A percentile compares a stretch with the other conserved stretches of the same genome.
These are phyloP conservation scores for Oryzias celebensis DNA, from an alignment of 2,113 vertebrate genomes.

Conservation along the genomic window DNA sequence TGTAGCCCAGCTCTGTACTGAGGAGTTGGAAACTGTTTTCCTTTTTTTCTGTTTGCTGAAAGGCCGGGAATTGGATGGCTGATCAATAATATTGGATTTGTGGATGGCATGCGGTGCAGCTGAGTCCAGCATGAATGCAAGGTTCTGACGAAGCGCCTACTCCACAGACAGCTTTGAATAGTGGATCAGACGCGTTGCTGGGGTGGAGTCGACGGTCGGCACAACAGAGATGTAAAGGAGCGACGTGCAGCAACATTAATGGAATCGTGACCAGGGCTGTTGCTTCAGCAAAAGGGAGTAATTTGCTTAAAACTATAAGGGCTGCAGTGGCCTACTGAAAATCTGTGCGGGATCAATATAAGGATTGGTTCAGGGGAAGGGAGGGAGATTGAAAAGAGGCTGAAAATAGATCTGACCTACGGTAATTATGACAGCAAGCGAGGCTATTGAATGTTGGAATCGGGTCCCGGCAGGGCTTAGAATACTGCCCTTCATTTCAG, in stretches of 20 bases:
- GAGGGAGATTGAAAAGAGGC: conserved; percentile 59
- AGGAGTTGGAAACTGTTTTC: conserved; percentile 58
- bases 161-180: conserved; percentile 55
- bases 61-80: conserved; percentile 72
- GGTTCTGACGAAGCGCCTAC: conserved; percentile 61
- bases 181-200: conserved; percentile 52
- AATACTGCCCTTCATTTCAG: conserved; percentile 75
- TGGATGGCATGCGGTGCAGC: conserved; percentile 66
- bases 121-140: conserved; percentile 69
- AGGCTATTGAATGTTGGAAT: conserved; percentile 68
- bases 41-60: conserved; percentile 60
- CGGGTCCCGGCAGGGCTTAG: conserved; percentile 75
- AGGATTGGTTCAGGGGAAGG: conserved; percentile 45
- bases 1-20: conserved; percentile 34
- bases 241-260: conserved; percentile 40
- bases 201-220: conserved; percentile 54
- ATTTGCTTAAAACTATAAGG: conserved; percentile 48
- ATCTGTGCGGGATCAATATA: conserved; percentile 64
- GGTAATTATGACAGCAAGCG: conserved; percentile 62
- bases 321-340: conserved; percentile 45
- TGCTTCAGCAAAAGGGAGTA: conserved; percentile 40
- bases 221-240: conserved; percentile 41
- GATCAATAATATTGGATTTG: conserved; percentile 77
- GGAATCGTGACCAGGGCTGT: conserved; percentile 36
- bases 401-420: conserved; percentile 76